Conservation (phyloP, 1,140 invertebrate species). For the Calephelis nemesis region DNA sequence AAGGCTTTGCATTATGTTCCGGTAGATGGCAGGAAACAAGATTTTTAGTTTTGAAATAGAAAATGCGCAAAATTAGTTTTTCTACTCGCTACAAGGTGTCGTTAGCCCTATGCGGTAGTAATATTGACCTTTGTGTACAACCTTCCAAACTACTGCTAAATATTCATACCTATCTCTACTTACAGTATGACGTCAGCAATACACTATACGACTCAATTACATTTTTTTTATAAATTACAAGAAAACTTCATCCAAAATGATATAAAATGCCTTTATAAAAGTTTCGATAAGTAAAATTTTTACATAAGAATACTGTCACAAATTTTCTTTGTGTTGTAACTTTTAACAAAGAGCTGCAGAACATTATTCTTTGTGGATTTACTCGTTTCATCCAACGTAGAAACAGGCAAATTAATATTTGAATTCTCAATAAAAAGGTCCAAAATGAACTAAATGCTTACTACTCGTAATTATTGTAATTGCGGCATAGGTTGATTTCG, state of each 20-base stretch:
- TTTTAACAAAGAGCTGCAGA: neutral
- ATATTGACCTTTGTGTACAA: slow-evolving; percentile 32
- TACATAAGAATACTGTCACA: neutral
- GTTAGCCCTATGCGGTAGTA: slow-evolving; percentile 39
- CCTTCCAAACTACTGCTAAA: slow-evolving; percentile 29
- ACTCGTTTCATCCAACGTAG: too few species aligned
- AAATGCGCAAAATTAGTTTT: slow-evolving; percentile 21
- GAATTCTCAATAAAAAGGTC: too few species aligned
- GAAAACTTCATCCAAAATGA: too few species aligned
- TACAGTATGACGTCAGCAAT: slow-evolving; percentile 19
- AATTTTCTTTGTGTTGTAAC: neutral
- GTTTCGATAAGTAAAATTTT: too few species aligned
- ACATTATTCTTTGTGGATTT: too few species aligned
- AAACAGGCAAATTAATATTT: too few species aligned
- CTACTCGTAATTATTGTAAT: too few species aligned
- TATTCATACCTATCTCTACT: slow-evolving; percentile 28
- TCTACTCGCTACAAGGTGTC: slow-evolving; percentile 35
- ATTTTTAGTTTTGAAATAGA: neutral
- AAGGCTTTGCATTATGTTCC: neutral
- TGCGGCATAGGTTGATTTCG: too few species aligned
- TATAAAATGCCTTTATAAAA: too few species aligned
- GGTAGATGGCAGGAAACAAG: neutral
- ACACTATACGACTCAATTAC: neutral
- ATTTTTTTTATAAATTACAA: neutral
- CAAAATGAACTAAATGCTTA: too few species aligned